These are phyloP conservation scores for Vulpes lagopus DNA, from an alignment of 2,113 vertebrate genomes.

Conservation along the genomic window DNA sequence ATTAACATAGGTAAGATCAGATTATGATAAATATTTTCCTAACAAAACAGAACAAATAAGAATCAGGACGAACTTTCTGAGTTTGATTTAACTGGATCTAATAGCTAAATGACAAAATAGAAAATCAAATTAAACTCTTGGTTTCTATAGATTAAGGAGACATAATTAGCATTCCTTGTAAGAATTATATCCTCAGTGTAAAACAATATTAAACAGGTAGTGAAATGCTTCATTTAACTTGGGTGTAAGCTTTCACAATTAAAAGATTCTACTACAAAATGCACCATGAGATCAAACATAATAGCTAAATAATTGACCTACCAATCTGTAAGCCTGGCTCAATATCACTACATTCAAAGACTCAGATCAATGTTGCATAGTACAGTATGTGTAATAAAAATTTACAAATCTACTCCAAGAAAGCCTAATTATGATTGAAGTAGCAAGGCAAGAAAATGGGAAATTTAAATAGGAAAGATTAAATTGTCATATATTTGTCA, in stretches of 20 bases:
- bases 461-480: slow-evolving; percentile 8
- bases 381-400: neutral
- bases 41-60: neutral
- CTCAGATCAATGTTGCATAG: neutral
- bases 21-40: slow-evolving; percentile 9
- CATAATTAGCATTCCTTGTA: neutral
- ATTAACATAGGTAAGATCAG: neutral
- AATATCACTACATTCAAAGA: neutral
- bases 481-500: neutral
- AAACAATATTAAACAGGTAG: slow-evolving; percentile 28
- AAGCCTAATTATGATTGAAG: slow-evolving; percentile 21
- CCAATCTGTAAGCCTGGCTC: neutral
- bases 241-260: neutral
- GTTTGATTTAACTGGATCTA: slow-evolving; percentile 40
- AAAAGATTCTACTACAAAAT: slow-evolving; percentile 47
- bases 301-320: neutral
- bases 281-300: neutral
- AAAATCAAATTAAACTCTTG: neutral
- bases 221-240: neutral
- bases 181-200: neutral
- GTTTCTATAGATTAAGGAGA: slow-evolving; percentile 23
- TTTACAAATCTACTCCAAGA: neutral
- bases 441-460: neutral
- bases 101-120: neutral
- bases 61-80: neutral